A percentile compares a stretch with the other conserved stretches of the same genome.
phyloP scores from a whole-genome alignment of 2,888 invertebrate species.

The Drosophila meridionalis region DNA sequence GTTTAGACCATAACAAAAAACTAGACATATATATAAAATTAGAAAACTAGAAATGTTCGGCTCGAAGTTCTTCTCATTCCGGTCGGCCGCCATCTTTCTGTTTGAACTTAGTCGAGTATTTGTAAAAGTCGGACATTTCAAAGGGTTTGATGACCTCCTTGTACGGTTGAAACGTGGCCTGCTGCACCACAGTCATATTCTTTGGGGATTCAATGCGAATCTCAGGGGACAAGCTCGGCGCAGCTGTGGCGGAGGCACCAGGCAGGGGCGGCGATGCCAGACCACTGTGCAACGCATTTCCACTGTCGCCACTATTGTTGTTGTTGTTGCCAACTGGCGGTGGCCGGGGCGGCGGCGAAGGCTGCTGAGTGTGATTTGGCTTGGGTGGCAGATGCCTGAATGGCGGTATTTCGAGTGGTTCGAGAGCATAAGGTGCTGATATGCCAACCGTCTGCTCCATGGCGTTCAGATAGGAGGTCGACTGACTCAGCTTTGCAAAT shows the following conservation, averaged over 20 bases:
- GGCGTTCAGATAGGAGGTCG: conserved; percentile 83
- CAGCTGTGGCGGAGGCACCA: conserved; percentile 50
- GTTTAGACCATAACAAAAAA: conserved; percentile 15
- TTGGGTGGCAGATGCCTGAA: conserved; percentile 69
- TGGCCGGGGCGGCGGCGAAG: conserved; percentile 67
- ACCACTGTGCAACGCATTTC: conserved; percentile 46
- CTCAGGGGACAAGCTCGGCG: conserved; percentile 81
- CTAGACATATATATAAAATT: conserved; percentile 1
- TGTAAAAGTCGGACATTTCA: conserved; percentile 99
- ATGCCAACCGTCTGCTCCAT: conserved; percentile 73
- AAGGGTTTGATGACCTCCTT: conserved; percentile 98
- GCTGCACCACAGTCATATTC: conserved; percentile 93
- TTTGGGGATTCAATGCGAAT: conserved; percentile 91
- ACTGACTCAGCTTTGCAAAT: conserved; percentile 82
- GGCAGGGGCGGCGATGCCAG: conserved; percentile 56
- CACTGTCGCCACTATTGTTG: conserved; percentile 25
- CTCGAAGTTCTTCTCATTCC: conserved; percentile 54
- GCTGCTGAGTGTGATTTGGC: conserved; percentile 70
- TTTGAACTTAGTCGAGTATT: conserved; percentile 97
- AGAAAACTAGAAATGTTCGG: background rate
- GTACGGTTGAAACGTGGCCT: conserved; percentile 95
- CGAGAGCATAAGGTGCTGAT: conserved; percentile 65
- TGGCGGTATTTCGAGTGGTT: conserved; percentile 64
- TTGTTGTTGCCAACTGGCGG: conserved; percentile 59
- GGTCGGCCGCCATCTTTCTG: conserved; percentile 86